Percentiles rank a stretch among this genome's conserved stretches.
phyloP scores from a whole-genome alignment of 2,888 invertebrate genomes.

The Itoplectis maculator region DNA sequence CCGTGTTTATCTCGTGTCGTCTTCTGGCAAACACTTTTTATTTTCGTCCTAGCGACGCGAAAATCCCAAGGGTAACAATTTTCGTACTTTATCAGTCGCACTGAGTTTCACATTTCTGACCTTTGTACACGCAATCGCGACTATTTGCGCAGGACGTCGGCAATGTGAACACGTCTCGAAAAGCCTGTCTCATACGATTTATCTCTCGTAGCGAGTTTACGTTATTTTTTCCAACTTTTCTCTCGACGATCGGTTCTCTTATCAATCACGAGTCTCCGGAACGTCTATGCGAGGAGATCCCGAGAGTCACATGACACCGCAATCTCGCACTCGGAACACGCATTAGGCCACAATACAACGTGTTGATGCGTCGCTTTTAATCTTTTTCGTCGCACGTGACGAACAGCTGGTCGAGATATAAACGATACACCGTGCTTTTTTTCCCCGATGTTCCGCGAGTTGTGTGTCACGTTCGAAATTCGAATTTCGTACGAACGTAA shows the following conservation, averaged over 20 bases:
- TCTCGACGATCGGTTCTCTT: conserved; percentile 54
- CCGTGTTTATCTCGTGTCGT: conserved; percentile 8
- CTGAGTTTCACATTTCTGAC: not conserved
- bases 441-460: too few relatives aligned
- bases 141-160: conserved; percentile 34
- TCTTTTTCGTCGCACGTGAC: conserved; percentile 53
- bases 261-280: conserved; percentile 65
- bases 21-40: not conserved
- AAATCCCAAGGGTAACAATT: not conserved
- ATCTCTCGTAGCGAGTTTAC: conserved; percentile 15
- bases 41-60: conserved; percentile 2
- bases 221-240: conserved; percentile 31
- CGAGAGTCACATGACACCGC: conserved; percentile 62
- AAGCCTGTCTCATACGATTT: conserved; percentile 6
- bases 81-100: not conserved
- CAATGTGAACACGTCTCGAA: conserved; percentile 7
- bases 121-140: conserved; percentile 11
- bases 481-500: too few relatives aligned
- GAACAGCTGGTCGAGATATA: conserved; percentile 48
- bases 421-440: conserved; percentile 6
- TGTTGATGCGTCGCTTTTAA: conserved; percentile 24
- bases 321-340: conserved; percentile 30
- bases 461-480: too few relatives aligned
- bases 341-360: too few relatives aligned
- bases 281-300: conserved; percentile 56